Evolutionary conservation across 2,113 vertebrate species (phyloP), one percentile per base, ranked within the genome.

Genomic region (Scopus umbretta): DNA sequence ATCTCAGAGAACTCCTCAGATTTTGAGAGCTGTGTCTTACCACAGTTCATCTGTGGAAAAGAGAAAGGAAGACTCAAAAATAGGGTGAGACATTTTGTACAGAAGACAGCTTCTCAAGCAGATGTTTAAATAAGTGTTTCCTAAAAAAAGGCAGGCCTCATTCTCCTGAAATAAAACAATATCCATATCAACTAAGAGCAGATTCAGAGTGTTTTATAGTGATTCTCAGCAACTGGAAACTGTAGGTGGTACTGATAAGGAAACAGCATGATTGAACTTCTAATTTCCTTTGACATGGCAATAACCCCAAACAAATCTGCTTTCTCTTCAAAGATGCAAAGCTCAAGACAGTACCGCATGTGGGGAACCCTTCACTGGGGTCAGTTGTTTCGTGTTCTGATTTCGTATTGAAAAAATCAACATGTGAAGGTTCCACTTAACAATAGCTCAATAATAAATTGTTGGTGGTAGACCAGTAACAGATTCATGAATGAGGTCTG

Each of bases 211-310:
- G 78, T 27, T 92, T 90, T 42, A 83, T 17, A 92, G 63, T 71
- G 86, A 74, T 94, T 87, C 66, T 92, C 65, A 42, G 68, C 61
- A 91, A 87, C 80, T 94, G 73, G 52, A 88, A 95, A 95, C 72
- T 91, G 68, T 91, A 71, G 82, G 86, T 27, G 58, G 52, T 53
- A 81, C 68, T 13, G 3, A 89, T 81, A 93, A 91, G 61, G 61
- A 92, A 93, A 63, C 56, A 91, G 76, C 52, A 71, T 56, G 93
- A 83, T 10, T 92, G 74, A 94, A 88, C n/a, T 81, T 67, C 86
- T 96, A 32, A 86, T 90, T 96, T 97, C 53, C 36, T 86, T 68
- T 91, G 78, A 75, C 93, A 90, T 62, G 66, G 84, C 80, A 91
- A 61, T 67, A 97, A 94, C 56, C 65, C 40, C 93, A 71, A 84